Conservation (phyloP, 2,888 invertebrate genomes). For the Sinopyrophorus schimmeli region DNA sequence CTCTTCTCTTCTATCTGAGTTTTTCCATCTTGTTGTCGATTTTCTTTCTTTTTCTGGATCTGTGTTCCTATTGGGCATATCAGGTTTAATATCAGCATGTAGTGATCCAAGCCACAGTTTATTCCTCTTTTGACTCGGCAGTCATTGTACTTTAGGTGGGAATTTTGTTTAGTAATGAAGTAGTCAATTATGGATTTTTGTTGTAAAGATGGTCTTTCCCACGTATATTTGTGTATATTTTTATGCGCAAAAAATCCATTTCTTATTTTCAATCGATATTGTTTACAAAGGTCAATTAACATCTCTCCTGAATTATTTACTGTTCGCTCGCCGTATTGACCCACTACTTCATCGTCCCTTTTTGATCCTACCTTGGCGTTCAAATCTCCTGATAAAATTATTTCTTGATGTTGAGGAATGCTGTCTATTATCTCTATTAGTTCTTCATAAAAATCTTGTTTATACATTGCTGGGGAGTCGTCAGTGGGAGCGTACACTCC, state of each 20-base stretch:
- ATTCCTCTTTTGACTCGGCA: background rate
- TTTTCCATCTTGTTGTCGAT: too few relatives aligned
- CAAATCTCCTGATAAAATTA: background rate
- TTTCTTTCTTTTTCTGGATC: too few relatives aligned
- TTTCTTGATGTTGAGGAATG: background rate
- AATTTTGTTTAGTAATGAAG: too few relatives aligned
- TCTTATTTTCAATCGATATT: background rate
- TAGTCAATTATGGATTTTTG: constrained; percentile 2
- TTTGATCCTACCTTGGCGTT: background rate
- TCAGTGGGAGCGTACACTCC: background rate
- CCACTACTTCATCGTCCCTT: background rate
- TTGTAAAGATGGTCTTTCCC: background rate
- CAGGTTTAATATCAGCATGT: background rate
- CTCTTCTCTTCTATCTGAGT: too few relatives aligned
- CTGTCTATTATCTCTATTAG: background rate
- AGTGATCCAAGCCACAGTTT: background rate
- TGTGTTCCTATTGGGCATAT: too few relatives aligned
- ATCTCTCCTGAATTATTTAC: constrained; percentile 1
- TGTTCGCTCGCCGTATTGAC: background rate
- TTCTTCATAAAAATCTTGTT: background rate
- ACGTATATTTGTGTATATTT: background rate
- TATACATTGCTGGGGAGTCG: background rate
- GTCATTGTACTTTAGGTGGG: background rate
- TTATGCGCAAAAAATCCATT: background rate
- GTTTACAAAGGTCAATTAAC: constrained; percentile 1